phyloP scores from a whole-genome alignment of 2,888 invertebrate genomes.

The Neoitamus cyanurus region DNA sequence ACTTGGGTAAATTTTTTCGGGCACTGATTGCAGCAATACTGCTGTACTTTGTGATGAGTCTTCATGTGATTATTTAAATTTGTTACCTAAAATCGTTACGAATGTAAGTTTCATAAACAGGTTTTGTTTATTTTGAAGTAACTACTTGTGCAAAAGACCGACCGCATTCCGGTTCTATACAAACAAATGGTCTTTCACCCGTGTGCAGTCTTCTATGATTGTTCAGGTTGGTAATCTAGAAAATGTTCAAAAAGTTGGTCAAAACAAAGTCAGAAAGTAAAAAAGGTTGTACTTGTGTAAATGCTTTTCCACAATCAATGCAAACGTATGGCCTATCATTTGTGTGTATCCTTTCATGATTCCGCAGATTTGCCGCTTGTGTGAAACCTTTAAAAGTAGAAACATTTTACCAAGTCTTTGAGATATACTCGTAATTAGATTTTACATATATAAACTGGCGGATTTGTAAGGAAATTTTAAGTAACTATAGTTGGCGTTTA shows the following conservation, averaged over 20 bases:
- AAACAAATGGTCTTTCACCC: conserved; percentile 66
- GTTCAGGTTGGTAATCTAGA: conserved; percentile 65
- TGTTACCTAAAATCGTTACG: conserved; percentile 63
- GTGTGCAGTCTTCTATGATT: conserved; percentile 66
- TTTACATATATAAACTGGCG: neutral
- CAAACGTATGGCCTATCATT: conserved; percentile 66
- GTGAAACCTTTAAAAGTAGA: conserved; percentile 61
- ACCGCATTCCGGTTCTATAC: conserved; percentile 66
- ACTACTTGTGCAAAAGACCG: conserved; percentile 66
- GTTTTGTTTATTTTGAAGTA: neutral
- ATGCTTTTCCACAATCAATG: conserved; percentile 66
- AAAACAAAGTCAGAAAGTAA: neutral
- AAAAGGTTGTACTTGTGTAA: conserved; percentile 62
- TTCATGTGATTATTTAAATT: conserved; percentile 67
- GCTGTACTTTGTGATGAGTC: conserved; percentile 67
- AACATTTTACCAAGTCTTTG: conserved; percentile 2
- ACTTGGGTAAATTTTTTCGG: conserved; percentile 67
- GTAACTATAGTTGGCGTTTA: neutral
- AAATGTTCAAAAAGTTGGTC: neutral
- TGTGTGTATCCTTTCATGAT: conserved; percentile 66
- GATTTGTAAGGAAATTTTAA: neutral
- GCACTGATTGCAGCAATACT: conserved; percentile 67
- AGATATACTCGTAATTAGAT: neutral
- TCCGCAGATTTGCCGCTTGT: conserved; percentile 66
- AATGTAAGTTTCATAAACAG: neutral